Percentiles rank a stretch among this genome's conserved stretches.
Conservation (phyloP, 2,113 vertebrate species). For the Nerophis ophidion region DNA sequence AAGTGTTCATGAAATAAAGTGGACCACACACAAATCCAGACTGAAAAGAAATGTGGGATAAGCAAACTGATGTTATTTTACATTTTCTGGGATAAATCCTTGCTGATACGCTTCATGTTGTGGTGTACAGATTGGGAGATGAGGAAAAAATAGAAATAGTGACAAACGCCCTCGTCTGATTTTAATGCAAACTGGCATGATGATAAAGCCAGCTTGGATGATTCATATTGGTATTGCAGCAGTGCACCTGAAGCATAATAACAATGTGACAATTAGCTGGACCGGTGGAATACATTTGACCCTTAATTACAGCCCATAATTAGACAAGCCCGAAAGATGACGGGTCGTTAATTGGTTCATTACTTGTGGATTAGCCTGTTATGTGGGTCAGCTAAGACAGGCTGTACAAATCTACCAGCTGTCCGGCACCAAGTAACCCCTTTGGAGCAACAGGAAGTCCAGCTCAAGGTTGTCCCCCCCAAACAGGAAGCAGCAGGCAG, state of each 20-base stretch:
- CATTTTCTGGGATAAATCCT: neutral
- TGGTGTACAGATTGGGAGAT: neutral
- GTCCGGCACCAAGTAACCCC: slow-evolving; percentile 22
- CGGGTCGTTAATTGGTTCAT: slow-evolving; percentile 60
- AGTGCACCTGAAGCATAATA: slow-evolving; percentile 14
- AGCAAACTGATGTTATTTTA: neutral
- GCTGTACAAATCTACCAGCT: slow-evolving; percentile 36
- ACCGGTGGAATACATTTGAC: slow-evolving; percentile 47
- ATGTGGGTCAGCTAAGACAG: slow-evolving; percentile 43
- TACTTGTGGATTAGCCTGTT: slow-evolving; percentile 47
- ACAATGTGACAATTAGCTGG: slow-evolving; percentile 49
- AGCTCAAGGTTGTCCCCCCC: slow-evolving; percentile 54
- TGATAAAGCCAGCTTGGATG: slow-evolving; percentile 7
- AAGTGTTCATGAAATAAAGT: neutral
- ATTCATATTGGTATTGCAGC: neutral
- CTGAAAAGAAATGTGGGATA: neutral
- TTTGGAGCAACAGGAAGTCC: slow-evolving; percentile 55
- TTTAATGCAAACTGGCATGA: slow-evolving; percentile 21
- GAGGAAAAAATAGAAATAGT: neutral
- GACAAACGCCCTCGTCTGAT: neutral
- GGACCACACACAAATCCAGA: neutral
- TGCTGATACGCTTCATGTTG: neutral
- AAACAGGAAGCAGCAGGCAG: slow-evolving; percentile 75
- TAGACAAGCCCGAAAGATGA: slow-evolving; percentile 40
- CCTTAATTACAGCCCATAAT: slow-evolving; percentile 59